Evolutionary conservation across 2,888 invertebrate species (phyloP).

Genomic region (Andrena marginata): DNA sequence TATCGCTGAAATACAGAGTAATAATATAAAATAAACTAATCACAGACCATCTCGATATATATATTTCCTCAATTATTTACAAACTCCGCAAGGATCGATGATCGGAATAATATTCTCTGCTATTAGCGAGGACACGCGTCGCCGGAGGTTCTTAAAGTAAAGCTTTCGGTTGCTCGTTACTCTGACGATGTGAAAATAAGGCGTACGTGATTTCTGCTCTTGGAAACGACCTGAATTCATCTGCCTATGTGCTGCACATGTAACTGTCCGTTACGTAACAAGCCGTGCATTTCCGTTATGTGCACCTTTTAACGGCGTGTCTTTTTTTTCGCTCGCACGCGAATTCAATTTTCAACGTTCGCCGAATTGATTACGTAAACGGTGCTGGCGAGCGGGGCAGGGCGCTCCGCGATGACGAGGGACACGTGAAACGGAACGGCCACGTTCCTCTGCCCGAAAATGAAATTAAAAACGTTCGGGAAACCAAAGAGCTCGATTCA

Average conservation of each 20-base stretch:
- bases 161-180: constrained; percentile 2
- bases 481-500: constrained; percentile 11
- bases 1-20: constrained; percentile 49
- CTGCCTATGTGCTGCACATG: constrained; percentile 6
- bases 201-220: constrained; percentile 23
- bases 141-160: constrained; percentile 9
- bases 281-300: constrained; percentile 25
- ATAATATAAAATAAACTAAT: constrained; percentile 58
- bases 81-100: constrained; percentile 27
- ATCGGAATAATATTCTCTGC: constrained; percentile 32
- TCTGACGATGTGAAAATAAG: constrained; percentile 24
- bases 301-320: constrained; percentile 27
- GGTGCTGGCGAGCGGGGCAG: constrained; percentile 35
- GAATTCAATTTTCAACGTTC: constrained; percentile 34
- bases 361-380: constrained; percentile 43
- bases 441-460: constrained; percentile 10
- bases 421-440: constrained; percentile 23
- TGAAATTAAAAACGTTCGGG: constrained; percentile 28
- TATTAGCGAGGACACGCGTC: constrained; percentile 21
- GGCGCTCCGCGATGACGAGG: constrained; percentile 10
- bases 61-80: constrained; percentile 52
- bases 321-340: constrained; percentile 22
- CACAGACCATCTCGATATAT: constrained; percentile 55
- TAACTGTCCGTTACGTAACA: constrained; percentile 48
- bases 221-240: constrained; percentile 35